Evolutionary conservation across 2,888 invertebrate genomes (phyloP), one percentile per base, ranked within the genome.

Genomic region (Amblyjoppa fuscipennis): DNA sequence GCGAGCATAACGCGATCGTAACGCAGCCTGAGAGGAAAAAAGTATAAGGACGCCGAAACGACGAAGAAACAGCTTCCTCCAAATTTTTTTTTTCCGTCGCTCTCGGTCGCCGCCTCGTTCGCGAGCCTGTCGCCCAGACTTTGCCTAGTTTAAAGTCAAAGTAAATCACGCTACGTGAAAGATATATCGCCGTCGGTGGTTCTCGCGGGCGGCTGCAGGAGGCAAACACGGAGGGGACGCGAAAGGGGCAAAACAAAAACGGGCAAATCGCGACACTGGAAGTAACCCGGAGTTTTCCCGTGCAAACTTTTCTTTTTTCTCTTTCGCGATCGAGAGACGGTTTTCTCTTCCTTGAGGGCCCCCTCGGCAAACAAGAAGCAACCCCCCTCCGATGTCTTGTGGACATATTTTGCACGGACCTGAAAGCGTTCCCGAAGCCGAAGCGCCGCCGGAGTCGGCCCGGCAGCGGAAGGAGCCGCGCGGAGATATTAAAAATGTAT

Each of bases 401-500:
- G 20, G 41, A 68, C 41, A 68, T 41, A 68, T 68, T 68, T 68
- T 25, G 28, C 68, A 45, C 68, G 41, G 41, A 7, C 41, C 20
- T 68, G 68, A 68, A 68, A 68, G 25, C 68, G 11, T 38, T 68
- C 41, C 56, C 41, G 41, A 68, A n/a, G 7, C 41, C 85, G 81
- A 84, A 89, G 90, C 80, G 85, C 81, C 76, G 78, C 75, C 79
- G 75, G 84, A 77, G 80, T 61, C 71, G 45, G 49, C 51, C 34
- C 49, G 31, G 16, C 28, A 49, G 86, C 74, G 53, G 66, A 76
- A 83, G 87, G 87, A 87, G 87, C 87, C 88, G 85, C 87, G 88
- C 87, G 87, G 88, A 86, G 82, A 87, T 87, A 89, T 91, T 91
- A 90, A 91, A 90, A 90, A 90, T 90, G 89, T 89, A 90, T 89